Evolutionary conservation across 2,888 invertebrate genomes (phyloP), one percentile per base, ranked within the genome.

Genomic region (Resseliella maxima): DNA sequence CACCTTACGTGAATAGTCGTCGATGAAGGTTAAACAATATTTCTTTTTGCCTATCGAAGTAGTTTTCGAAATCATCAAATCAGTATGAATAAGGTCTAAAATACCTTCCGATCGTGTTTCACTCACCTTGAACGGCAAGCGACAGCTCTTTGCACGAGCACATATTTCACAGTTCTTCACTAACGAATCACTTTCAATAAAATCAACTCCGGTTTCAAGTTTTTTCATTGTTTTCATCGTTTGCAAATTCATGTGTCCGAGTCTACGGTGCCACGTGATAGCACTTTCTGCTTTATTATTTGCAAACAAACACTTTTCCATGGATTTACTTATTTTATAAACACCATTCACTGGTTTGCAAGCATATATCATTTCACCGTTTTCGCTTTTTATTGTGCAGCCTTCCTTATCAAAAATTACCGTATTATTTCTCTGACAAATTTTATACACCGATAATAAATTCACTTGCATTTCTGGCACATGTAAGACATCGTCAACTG

Each of bases 1-100:
- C 0, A 87, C 50, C 50, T 86, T 86, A 1, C 87, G 45, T 24
- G 86, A 86, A 21, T 85, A 88, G 87, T 90, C 90, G 88, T 91
- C 91, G 81, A 89, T 88, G 59, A 91, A 90, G 0, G 89, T 89
- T 18, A 90, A 86, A 86, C 90, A 90, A 88, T 91, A 90, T 86
- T 87, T 89, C 1, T 88, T 88, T 21, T 89, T 89, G 8, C 89
- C 90, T 10, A 89, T 86, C 0, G 90, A 91, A 21, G 85, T 24
- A 1, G 86, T 87, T 86, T 90, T 89, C 90, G 90, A 89, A 27
- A 90, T 89, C 87, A 90, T 90, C 8, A 90, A 85, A 87, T 90
- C 90, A 5, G 89, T 87, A 86, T 90, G 90, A 1, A 91, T 85
- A 31, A 90, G 36, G 38, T 90, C 89, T 45, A 90, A 87, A 85